Evolutionary conservation across 1,140 invertebrate species (phyloP).

Genomic region (Goniozus legneri): DNA sequence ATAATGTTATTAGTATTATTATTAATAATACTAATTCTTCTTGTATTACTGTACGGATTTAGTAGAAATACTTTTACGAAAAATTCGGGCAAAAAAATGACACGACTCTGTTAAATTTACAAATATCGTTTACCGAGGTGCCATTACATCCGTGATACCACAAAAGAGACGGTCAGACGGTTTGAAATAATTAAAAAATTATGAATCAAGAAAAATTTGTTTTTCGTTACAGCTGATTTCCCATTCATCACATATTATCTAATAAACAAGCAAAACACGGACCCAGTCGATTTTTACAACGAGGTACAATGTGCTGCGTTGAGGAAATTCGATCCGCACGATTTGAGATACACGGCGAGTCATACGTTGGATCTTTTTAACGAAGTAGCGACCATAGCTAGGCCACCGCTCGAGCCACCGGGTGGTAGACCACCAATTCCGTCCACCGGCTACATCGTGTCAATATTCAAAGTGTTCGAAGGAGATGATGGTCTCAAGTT

Average conservation of each 20-base stretch:
- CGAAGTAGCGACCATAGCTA: constrained; percentile 84
- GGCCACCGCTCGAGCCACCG: constrained; percentile 76
- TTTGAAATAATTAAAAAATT: too few species aligned
- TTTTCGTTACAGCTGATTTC: constrained; percentile 69
- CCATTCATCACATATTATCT: constrained; percentile 89
- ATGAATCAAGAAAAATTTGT: background rate
- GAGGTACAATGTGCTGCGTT: constrained; percentile 75
- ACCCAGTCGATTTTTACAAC: constrained; percentile 80
- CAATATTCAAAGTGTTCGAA: constrained; percentile 91
- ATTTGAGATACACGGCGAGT: constrained; percentile 75
- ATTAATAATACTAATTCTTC: too few species aligned
- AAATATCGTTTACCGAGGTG: too few species aligned
- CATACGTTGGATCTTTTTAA: constrained; percentile 83
- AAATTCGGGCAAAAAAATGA: too few species aligned
- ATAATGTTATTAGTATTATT: too few species aligned
- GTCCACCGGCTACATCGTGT: constrained; percentile 85
- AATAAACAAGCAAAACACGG: constrained; percentile 79
- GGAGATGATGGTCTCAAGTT: constrained; percentile 87
- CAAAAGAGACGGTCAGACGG: too few species aligned
- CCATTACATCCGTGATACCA: too few species aligned
- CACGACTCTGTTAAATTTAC: too few species aligned
- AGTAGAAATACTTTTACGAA: too few species aligned
- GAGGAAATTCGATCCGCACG: constrained; percentile 77
- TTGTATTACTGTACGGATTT: too few species aligned
- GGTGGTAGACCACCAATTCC: constrained; percentile 71